phyloP scores from a whole-genome alignment of 2,113 vertebrate species.

The Orthochromis malagaraziensis region DNA sequence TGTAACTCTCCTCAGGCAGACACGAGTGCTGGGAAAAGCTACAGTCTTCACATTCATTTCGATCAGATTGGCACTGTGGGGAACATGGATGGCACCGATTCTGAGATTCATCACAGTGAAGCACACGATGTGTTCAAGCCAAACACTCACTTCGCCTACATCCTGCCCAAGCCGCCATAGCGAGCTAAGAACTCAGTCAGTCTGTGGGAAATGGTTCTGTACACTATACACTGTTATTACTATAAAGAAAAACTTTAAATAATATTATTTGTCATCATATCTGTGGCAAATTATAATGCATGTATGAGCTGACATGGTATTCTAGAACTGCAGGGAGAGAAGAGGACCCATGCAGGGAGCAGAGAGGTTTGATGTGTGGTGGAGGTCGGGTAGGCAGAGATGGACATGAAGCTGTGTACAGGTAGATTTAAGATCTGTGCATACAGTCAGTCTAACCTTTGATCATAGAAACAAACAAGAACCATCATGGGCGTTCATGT shows the following conservation, averaged over 20 bases:
- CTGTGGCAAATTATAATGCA: neutral
- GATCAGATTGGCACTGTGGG: neutral
- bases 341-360: neutral
- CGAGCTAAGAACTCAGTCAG: neutral
- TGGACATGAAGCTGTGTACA: neutral
- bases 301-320: neutral
- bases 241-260: neutral
- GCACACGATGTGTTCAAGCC: neutral
- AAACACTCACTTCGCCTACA: neutral
- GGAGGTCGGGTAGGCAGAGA: neutral
- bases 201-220: rapidly evolving
- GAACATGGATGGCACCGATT: neutral
- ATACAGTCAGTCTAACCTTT: neutral
- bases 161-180: rapidly evolving
- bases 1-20: neutral
- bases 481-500: neutral
- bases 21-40: neutral
- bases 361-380: neutral
- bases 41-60: neutral
- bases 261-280: neutral
- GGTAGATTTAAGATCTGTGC: neutral
- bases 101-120: neutral
- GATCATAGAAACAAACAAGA: neutral
- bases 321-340: neutral
- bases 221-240: neutral